Evolutionary conservation across 2,888 invertebrate genomes (phyloP), one percentile per base, ranked within the genome.

Genomic region (Helicoverpa assulta): DNA sequence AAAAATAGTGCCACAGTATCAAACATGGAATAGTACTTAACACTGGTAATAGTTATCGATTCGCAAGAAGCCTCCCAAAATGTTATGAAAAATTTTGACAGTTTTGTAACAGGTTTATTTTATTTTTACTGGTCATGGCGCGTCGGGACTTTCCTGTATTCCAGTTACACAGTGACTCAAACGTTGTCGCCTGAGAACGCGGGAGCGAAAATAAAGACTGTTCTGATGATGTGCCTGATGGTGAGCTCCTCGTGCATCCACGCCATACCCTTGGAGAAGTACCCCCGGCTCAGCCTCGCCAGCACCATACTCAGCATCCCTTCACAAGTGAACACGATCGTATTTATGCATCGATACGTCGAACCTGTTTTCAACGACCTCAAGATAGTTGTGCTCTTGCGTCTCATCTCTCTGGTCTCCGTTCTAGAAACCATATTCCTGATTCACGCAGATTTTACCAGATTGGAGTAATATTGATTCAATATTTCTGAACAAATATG

Each of bases 301-400:
- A 88, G 83, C 66, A 87, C 86, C 2, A 59, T 92, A 2, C 10
- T 88, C 14, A 86, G 87, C 47, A 81, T 91, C 14, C 91, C 91
- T 3, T 85, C 90, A 0, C 90, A 91, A 68, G 67, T 85, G 0
- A 85, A 86, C 56, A 85, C 88, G 0, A 68, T 90, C 10, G 86
- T 88, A 63, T 86, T 89, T 51, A 71, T 89, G 0, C 85, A 91
- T 60, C 78, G 67, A 37, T 89, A 88, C 51, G 63, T 91, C 1
- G 84, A 78, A 0, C 83, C 87, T 0, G 68, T 82, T 0, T 26
- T 91, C 69, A 88, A 26, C 26, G 26, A 85, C 73, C 68, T 69
- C 5, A 80, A 82, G 50, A 70, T 89, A 1, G 88, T 86, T 0
- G 58, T 83, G 0, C 62, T 88, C 5, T 60, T 90, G 2, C 84